Evolutionary conservation across 2,797 vertebrate genomes (phyloP), one percentile per base, ranked within the genome.

Genomic region (Myiotriccus ornatus): DNA sequence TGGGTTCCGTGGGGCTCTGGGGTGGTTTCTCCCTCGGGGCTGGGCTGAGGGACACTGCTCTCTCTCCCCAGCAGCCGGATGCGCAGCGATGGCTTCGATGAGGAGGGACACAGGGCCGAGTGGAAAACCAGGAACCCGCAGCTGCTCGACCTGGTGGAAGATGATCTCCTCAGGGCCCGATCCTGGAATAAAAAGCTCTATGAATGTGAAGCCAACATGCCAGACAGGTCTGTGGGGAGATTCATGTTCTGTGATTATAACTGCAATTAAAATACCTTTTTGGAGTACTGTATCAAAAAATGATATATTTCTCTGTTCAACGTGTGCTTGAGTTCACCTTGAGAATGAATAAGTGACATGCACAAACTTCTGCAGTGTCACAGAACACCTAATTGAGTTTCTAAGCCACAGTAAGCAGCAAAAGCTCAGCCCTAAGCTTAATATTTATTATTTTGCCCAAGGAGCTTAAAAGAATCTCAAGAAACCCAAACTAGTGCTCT

Each of bases 181-280:
- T 99, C 99, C 92, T 99, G 98, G 98, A 99, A 98, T 32, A 98
- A 98, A 93, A 99, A 99, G 95, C 98, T 99, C 12, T 99, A 99
- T 79, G 98, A 99, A 39, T 99, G 99, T 97, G 99, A 99, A 97
- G 98, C 98, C 93, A 98, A 97, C 56, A 98, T 99, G 98, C 98
- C 99, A 53, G 99, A 99, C 98, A 99, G 99, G 99, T 99, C 80
- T 93, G 97, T 93, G 75, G 65, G 47, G 74, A 39, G 49, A 57
- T 78, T 62, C 24, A 25, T 35, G 5, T 73, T 28, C 49, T 63
- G 55, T 32, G 74, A 9, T 86, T 39, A 17, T 65, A 85, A 37
- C 43, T 46, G 30, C 43, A 14, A 64, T 46, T 60, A 7, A 37
- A 84, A 9, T 3, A 19, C 28, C 22, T 46, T 60, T 43, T 34